These are phyloP conservation scores for Paramuricea clavata DNA, from an alignment of 92 coral and sea anemone species.

Conservation along the genomic window DNA sequence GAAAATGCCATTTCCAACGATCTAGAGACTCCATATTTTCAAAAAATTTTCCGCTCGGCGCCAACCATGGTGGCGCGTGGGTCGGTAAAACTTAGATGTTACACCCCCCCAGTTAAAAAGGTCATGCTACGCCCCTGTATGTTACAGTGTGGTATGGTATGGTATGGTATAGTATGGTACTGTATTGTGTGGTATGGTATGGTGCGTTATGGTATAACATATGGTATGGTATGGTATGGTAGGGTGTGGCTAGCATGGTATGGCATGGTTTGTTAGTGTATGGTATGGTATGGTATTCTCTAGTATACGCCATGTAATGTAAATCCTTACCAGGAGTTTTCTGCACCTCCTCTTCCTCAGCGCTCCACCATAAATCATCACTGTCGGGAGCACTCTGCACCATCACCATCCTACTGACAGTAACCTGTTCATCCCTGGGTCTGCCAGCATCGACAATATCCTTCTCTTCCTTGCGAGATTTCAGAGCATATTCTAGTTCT, in stretches of 20 bases:
- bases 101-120: too few species aligned
- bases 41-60: too few species aligned
- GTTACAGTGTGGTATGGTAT: neutral
- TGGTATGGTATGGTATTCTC: neutral
- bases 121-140: neutral
- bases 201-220: neutral
- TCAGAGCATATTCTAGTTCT: slow-evolving; percentile 66
- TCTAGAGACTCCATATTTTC: too few species aligned
- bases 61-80: too few species aligned
- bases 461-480: slow-evolving; percentile 39
- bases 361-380: slow-evolving; percentile 44
- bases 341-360: slow-evolving; percentile 32
- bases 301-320: neutral
- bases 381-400: slow-evolving; percentile 30
- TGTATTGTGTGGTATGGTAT: too few species aligned
- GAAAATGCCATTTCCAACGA: too few species aligned
- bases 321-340: slow-evolving; percentile 27
- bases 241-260: neutral
- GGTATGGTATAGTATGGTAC: too few species aligned
- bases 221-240: neutral
- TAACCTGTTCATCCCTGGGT: slow-evolving; percentile 16
- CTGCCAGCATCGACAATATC: neutral
- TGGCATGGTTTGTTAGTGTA: neutral
- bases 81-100: too few species aligned
- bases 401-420: neutral